A percentile compares a stretch with the other conserved stretches of the same genome.
Conservation (phyloP, 30 jellyfish, hydroid and myxozoan genomes). For the Aurelia coerulea region DNA sequence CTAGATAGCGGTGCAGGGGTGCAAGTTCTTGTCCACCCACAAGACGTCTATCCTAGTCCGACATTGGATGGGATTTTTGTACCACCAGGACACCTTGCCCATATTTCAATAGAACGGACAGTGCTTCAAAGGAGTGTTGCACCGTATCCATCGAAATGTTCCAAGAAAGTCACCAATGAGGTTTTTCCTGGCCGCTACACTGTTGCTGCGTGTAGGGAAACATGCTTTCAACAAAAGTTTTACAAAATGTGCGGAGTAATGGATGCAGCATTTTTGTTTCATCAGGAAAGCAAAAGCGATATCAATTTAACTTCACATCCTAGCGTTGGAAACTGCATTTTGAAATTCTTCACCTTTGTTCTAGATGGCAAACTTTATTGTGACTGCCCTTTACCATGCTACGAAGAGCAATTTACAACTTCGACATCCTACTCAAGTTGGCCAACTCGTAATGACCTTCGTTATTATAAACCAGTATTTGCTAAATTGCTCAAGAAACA, state of each 20-base stretch:
- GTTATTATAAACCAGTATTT: slow-evolving; percentile 34
- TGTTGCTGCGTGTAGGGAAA: background rate
- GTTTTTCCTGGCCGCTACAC: slow-evolving; percentile 27
- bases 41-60: slow-evolving; percentile 29
- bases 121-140: background rate
- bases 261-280: slow-evolving; percentile 10
- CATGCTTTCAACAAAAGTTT: background rate
- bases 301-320: too few species aligned
- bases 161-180: background rate
- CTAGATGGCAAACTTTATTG: background rate
- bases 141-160: slow-evolving; percentile 45
- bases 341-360: background rate
- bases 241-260: slow-evolving; percentile 11
- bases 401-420: slow-evolving; percentile 11
- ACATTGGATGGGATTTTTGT: background rate
- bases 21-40: slow-evolving; percentile 33
- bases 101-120: slow-evolving; percentile 1
- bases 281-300: background rate
- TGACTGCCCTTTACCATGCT: slow-evolving; percentile 51
- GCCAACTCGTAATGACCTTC: slow-evolving; percentile 30
- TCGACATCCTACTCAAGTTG: slow-evolving; percentile 32
- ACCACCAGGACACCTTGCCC: slow-evolving; percentile 42
- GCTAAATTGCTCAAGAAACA: slow-evolving; percentile 38
- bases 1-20: slow-evolving; percentile 55
- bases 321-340: background rate